Evolutionary conservation across 2,888 invertebrate species (phyloP).

Genomic region (Sceliomorpha sp.): DNA sequence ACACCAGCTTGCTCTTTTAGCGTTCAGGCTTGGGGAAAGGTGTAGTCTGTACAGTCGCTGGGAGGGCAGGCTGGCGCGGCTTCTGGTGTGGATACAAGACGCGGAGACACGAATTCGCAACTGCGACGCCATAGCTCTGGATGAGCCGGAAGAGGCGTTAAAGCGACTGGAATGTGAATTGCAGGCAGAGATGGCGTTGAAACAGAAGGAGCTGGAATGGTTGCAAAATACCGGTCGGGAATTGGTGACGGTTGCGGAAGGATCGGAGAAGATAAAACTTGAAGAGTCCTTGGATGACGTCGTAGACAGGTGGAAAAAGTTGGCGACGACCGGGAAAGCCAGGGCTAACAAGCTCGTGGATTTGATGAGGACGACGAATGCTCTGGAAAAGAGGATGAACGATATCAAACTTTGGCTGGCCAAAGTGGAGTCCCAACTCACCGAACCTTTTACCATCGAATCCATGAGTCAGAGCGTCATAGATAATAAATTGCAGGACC

Average conservation of each 20-base stretch:
- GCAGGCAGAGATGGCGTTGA: constrained; percentile 87
- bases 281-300: constrained; percentile 83
- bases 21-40: constrained; percentile 88
- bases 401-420: constrained; percentile 88
- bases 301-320: constrained; percentile 85
- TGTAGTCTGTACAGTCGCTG: constrained; percentile 87
- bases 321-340: constrained; percentile 85
- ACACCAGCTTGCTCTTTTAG: constrained; percentile 87
- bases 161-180: constrained; percentile 88
- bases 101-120: constrained; percentile 82
- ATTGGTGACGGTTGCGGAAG: constrained; percentile 84
- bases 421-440: constrained; percentile 86
- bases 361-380: constrained; percentile 86
- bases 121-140: constrained; percentile 77
- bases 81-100: constrained; percentile 87
- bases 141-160: constrained; percentile 88
- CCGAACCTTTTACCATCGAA: constrained; percentile 86
- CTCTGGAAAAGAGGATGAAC: constrained; percentile 87
- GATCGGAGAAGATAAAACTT: constrained; percentile 83
- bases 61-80: constrained; percentile 84
- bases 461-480: constrained; percentile 84
- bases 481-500: constrained; percentile 86
- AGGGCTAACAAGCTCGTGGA: constrained; percentile 87
- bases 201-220: constrained; percentile 90
- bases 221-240: constrained; percentile 85